A percentile compares a stretch with the other conserved stretches of the same genome.
phyloP scores from a whole-genome alignment of 1,140 invertebrate genomes.

The Bombyx mandarina region DNA sequence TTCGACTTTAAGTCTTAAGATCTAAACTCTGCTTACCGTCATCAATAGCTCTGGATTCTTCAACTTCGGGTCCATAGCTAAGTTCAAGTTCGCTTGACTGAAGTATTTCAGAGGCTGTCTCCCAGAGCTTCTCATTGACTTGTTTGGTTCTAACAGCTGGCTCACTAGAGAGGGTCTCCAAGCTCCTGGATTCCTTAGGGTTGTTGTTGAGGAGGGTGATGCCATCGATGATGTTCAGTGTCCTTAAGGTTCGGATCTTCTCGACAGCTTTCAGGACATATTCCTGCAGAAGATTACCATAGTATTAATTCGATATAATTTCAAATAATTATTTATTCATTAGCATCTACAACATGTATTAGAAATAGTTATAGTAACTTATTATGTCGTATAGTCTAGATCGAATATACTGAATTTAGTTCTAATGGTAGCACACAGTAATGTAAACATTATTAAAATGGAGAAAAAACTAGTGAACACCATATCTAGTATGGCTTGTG shows the following conservation, averaged over 20 bases:
- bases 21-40: constrained; percentile 26
- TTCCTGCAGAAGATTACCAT: constrained; percentile 36
- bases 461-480: too few relatives aligned
- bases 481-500: too few relatives aligned
- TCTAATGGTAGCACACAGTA: too few relatives aligned
- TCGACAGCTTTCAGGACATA: constrained; percentile 44
- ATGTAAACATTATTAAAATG: too few relatives aligned
- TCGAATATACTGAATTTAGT: too few relatives aligned
- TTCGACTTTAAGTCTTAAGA: too few relatives aligned
- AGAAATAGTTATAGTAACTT: too few relatives aligned
- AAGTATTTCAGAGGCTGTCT: constrained; percentile 35
- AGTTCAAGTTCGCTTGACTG: constrained; percentile 49
- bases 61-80: constrained; percentile 30
- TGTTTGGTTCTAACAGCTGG: constrained; percentile 38
- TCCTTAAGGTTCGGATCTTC: constrained; percentile 36
- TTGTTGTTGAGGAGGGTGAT: constrained; percentile 48
- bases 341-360: too few relatives aligned
- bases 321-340: too few relatives aligned
- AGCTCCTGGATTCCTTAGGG: constrained; percentile 39
- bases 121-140: constrained; percentile 45
- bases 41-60: constrained; percentile 39
- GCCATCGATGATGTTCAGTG: constrained; percentile 46
- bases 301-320: neutral
- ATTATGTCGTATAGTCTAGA: too few relatives aligned
- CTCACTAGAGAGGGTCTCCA: constrained; percentile 40